Base-by-base conservation (phyloP, 2,888 invertebrate species). In the Macrosiphum euphorbiae region DNA sequence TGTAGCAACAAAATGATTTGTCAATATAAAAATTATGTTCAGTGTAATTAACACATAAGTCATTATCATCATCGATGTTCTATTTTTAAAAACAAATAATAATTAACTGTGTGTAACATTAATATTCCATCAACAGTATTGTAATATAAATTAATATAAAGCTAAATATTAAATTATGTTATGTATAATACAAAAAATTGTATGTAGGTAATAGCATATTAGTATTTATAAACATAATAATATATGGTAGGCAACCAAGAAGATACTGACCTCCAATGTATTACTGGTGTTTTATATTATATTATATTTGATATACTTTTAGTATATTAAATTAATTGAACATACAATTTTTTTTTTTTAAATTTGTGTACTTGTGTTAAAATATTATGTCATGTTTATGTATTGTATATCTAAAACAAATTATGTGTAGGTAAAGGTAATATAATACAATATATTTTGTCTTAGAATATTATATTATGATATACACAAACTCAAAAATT, bases 21-120 rank as follows among this genome's bases (percentile, higher is more conserved):
- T 61, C 85, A 90, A 50, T 94, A 94, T 90, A 85, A 47, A 35
- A 86, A 94, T 61, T 94, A 94, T 90, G 41, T 90, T 84, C 88
- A 92, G 78, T 92, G 52, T 44, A 92, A 44, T 87, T 92, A 87
- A 47, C n/a, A 5, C 0, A 47, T 35, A 52, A 41, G 4, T 41
- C 16, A 41, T 35, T 24, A n/a, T 35, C 24, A 35, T 52, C 20
- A 55, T 85, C 24, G 4, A 85, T 85, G 3, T 47, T 47, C 44
- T 41, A 44, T 86, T 86, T 86, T 86, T 44, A 28, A 13, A 5
- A 86, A 28, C 11, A 28, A 44, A 0, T 86, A 86, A 86, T 86
- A 28, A 86, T 86, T 85, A 3, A 28, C 11, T 28, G 28, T n/a
- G 16, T n/a, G 67, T 5, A n/a, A 67, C 16, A 24, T 35, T 67